Evolutionary conservation across 2,888 invertebrate species (phyloP).

Genomic region (Hirtodrosophila alboralis): DNA sequence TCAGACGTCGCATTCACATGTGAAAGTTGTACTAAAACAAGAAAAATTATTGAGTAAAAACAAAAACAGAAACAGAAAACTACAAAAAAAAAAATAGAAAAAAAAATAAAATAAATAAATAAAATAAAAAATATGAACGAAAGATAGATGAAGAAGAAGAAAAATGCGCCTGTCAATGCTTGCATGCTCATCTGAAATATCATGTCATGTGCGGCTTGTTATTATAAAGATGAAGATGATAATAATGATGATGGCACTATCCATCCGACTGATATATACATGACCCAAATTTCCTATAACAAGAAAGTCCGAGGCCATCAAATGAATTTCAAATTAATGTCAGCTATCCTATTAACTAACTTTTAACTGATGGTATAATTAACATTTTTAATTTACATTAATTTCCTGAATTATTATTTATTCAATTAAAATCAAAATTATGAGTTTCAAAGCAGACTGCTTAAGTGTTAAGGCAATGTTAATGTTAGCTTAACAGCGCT

Average conservation of each 20-base stretch:
- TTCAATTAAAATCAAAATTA: no score
- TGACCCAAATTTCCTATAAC: constrained; percentile 44
- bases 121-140: no score
- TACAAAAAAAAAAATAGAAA: constrained; percentile 8
- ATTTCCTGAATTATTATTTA: no score
- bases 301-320: constrained; percentile 10
- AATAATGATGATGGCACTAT: constrained; percentile 59
- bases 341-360: constrained; percentile 11
- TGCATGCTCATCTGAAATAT: constrained; percentile 57
- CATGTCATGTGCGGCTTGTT: constrained; percentile 62
- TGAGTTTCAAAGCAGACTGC: no score
- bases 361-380: no score
- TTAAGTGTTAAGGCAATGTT: no score
- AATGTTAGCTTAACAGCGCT: no score
- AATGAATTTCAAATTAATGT: constrained; percentile 11
- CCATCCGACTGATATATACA: constrained; percentile 36
- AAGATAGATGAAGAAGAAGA: constrained; percentile 21
- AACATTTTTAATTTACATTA: no score
- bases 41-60: constrained; percentile 66
- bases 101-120: constrained; percentile 20
- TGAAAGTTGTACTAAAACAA: constrained; percentile 70
- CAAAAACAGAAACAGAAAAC: constrained; percentile 31
- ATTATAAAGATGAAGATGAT: no score
- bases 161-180: constrained; percentile 43
- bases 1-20: constrained; percentile 64